These are phyloP conservation scores for Myotis daubentonii DNA, from an alignment of 2,797 vertebrate genomes.

Conservation along the genomic window DNA sequence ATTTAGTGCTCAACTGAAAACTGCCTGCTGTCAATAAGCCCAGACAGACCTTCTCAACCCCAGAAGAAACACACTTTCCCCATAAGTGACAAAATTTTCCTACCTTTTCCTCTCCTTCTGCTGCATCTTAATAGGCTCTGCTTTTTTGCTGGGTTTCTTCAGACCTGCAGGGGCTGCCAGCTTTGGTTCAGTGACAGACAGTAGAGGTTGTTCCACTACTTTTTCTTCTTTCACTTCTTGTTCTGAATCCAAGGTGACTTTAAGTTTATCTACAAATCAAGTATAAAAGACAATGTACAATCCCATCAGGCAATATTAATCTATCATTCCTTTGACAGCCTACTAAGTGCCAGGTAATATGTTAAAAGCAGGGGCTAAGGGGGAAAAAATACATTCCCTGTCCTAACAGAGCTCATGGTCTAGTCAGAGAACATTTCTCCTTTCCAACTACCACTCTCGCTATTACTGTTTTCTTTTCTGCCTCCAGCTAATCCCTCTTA, in stretches of 20 bases:
- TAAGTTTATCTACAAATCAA: slow-evolving; percentile 84
- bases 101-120: slow-evolving; percentile 86
- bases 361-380: slow-evolving; percentile 4
- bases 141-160: slow-evolving; percentile 82
- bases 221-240: slow-evolving; percentile 89
- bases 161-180: slow-evolving; percentile 52
- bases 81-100: slow-evolving; percentile 42
- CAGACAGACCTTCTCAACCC: slow-evolving; percentile 57
- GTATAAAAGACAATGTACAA: slow-evolving; percentile 60
- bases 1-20: slow-evolving; percentile 43
- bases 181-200: slow-evolving; percentile 77
- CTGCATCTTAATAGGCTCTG: slow-evolving; percentile 79
- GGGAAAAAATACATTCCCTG: slow-evolving; percentile 11
- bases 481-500: slow-evolving; percentile 44
- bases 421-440: slow-evolving; percentile 56
- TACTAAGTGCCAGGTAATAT: slow-evolving; percentile 49
- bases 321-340: slow-evolving; percentile 59
- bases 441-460: slow-evolving; percentile 26
- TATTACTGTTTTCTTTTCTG: slow-evolving; percentile 52
- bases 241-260: slow-evolving; percentile 84
- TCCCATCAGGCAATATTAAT: slow-evolving; percentile 43
- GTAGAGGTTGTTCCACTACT: slow-evolving; percentile 71
- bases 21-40: slow-evolving; percentile 43
- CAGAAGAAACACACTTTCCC: slow-evolving; percentile 48
- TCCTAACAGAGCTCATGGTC: slow-evolving; percentile 23